Evolutionary conservation across 2,797 vertebrate species (phyloP).

Genomic region (Lithobates sylvaticus): DNA sequence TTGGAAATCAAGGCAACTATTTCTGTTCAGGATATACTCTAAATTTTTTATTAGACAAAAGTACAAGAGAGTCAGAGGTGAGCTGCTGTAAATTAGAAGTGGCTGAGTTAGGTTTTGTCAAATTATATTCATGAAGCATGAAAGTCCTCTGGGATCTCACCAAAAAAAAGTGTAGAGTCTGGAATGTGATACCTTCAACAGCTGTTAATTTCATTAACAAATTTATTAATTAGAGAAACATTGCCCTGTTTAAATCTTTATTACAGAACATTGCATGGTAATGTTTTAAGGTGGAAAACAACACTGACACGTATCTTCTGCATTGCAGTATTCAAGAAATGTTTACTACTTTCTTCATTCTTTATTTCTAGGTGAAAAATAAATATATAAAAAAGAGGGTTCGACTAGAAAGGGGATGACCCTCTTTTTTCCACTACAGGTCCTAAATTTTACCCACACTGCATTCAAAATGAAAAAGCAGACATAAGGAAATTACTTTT

Average conservation of each 20-base stretch:
- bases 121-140: slow-evolving; percentile 67
- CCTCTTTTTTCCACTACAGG: neutral
- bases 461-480: neutral
- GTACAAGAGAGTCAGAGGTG: slow-evolving; percentile 62
- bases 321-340: neutral
- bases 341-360: neutral
- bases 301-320: neutral
- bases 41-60: slow-evolving; percentile 67
- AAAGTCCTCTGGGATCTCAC: slow-evolving; percentile 66
- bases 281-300: slow-evolving; percentile 16
- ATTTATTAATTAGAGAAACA: slow-evolving; percentile 69
- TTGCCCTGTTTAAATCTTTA: slow-evolving; percentile 61
- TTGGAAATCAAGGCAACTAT: slow-evolving; percentile 66
- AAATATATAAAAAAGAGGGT: neutral
- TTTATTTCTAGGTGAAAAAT: neutral
- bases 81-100: slow-evolving; percentile 63
- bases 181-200: slow-evolving; percentile 66
- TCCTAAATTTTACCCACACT: neutral
- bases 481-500: too few relatives aligned
- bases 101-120: slow-evolving; percentile 65
- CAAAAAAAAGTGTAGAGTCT: slow-evolving; percentile 61
- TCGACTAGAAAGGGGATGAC: neutral
- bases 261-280: slow-evolving; percentile 51
- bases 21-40: slow-evolving; percentile 64
- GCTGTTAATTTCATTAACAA: slow-evolving; percentile 68